Conservation (phyloP, 2,797 vertebrate genomes). For the Paramormyrops hopkinsi region DNA sequence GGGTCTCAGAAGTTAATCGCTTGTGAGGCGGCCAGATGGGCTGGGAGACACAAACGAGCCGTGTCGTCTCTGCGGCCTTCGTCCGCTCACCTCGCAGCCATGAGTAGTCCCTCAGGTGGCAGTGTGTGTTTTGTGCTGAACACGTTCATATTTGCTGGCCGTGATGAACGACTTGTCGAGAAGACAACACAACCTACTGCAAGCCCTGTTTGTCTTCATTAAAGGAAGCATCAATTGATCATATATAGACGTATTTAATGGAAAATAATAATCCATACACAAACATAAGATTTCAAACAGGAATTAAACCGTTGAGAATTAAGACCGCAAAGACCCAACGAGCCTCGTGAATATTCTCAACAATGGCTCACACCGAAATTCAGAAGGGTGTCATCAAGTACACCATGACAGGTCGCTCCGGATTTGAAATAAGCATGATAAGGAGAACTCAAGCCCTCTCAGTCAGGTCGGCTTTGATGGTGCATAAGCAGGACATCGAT, state of each 20-base stretch:
- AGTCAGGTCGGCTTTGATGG: not conserved
- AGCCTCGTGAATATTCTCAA: not conserved
- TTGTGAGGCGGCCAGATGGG: not conserved
- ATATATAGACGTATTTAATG: not conserved
- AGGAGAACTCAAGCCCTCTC: not conserved
- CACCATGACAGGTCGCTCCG: not conserved
- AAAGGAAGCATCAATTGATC: not conserved
- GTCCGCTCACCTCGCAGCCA: not conserved
- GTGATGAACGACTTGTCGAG: not conserved
- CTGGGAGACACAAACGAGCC: not conserved
- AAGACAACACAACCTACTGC: not conserved
- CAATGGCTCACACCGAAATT: not conserved
- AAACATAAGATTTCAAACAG: not conserved
- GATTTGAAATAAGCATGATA: not conserved
- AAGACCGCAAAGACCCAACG: not conserved
- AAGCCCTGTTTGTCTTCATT: not conserved
- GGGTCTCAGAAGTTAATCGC: conserved; percentile 13
- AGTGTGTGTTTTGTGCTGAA: not conserved
- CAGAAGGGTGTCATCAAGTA: not conserved
- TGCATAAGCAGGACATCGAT: not conserved
- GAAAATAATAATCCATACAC: not conserved
- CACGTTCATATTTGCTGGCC: not conserved
- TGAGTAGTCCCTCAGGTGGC: not conserved
- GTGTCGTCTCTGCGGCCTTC: not conserved
- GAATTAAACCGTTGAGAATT: not conserved